Conservation (phyloP, 2,113 vertebrate species). For the Varanus salvator region DNA sequence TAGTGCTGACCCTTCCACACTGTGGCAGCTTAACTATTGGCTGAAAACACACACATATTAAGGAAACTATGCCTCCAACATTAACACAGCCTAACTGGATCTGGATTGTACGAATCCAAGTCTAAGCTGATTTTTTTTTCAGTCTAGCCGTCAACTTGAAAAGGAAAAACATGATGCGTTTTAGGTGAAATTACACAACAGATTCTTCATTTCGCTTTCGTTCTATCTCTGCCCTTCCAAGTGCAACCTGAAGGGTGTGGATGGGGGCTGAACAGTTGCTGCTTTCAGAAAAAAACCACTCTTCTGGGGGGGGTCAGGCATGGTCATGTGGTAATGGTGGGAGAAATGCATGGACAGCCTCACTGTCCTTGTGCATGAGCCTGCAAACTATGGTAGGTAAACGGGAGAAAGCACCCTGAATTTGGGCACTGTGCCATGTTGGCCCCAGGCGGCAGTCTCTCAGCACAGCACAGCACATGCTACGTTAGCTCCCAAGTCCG, state of each 20-base stretch:
- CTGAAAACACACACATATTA: neutral
- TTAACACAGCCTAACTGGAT: neutral
- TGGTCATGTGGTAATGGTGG: neutral
- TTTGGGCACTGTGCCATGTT: neutral
- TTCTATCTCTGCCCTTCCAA: no score
- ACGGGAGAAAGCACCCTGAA: neutral
- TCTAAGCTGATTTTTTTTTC: conserved; percentile 4
- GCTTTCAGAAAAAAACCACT: neutral
- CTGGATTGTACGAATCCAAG: neutral
- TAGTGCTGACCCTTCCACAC: neutral
- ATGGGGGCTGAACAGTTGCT: neutral
- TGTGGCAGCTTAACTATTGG: neutral
- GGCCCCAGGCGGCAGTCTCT: neutral
- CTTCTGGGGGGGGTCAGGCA: neutral
- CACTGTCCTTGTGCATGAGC: neutral
- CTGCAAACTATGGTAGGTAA: neutral
- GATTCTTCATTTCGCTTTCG: neutral
- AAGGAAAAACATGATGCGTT: neutral
- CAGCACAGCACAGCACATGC: neutral
- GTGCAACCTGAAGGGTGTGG: neutral
- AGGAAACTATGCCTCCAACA: neutral
- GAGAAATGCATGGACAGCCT: neutral
- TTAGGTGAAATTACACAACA: neutral
- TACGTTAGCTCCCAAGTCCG: neutral
- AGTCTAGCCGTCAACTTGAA: neutral